These are phyloP conservation scores for Vanacampus margaritifer DNA, from an alignment of 2,113 vertebrate genomes.

Conservation along the genomic window DNA sequence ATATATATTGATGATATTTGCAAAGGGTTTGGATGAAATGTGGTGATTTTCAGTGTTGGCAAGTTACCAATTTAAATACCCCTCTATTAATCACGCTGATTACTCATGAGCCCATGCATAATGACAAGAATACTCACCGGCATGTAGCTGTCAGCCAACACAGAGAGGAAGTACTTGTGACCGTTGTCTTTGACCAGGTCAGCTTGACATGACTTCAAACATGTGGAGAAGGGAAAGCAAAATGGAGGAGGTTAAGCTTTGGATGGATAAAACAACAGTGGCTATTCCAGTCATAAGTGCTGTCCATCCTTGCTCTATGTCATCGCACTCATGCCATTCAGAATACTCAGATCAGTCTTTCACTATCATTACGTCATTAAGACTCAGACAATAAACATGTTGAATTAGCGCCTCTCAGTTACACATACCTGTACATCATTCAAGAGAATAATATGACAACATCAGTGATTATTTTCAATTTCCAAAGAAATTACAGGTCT, in stretches of 20 bases:
- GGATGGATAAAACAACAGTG: too few relatives aligned
- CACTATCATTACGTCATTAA: too few relatives aligned
- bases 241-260: constrained; percentile 4
- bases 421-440: too few relatives aligned
- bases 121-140: constrained; percentile 78
- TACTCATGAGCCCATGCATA: not conserved
- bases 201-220: constrained; percentile 89
- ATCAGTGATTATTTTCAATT: not conserved
- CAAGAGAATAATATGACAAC: too few relatives aligned
- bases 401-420: too few relatives aligned
- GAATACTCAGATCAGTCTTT: too few relatives aligned
- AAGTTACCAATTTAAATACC: not conserved
- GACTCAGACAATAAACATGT: too few relatives aligned
- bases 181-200: constrained; percentile 98
- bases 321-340: too few relatives aligned
- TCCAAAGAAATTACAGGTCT: not conserved
- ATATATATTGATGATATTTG: not conserved
- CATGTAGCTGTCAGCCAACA: constrained; percentile 96
- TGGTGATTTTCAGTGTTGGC: not conserved
- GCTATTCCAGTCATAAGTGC: too few relatives aligned
- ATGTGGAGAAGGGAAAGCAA: not conserved
- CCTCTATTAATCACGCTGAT: not conserved
- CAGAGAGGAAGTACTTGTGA: constrained; percentile 99
- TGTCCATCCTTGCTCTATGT: too few relatives aligned
- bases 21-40: not conserved